Percentiles rank a stretch among this genome's conserved stretches.
These are phyloP conservation scores for Cryptocephalus primarius DNA, from an alignment of 2,888 invertebrate genomes.

Conservation along the genomic window DNA sequence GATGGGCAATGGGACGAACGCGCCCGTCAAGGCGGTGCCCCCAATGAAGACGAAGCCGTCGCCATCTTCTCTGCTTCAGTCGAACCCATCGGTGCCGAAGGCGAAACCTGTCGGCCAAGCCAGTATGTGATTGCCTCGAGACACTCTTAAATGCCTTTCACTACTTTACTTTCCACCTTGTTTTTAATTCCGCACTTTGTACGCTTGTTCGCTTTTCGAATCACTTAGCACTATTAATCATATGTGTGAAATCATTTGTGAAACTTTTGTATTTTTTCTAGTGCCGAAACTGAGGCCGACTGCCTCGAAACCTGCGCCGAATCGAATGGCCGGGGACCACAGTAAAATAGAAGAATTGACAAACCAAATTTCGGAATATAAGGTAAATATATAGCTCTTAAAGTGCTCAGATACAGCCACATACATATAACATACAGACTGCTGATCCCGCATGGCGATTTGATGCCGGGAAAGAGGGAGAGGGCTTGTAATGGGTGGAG, in stretches of 20 bases:
- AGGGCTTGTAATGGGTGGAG: too few species aligned
- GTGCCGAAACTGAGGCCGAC: slow-evolving; percentile 42
- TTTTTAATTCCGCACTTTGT: too few species aligned
- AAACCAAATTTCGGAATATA: slow-evolving; percentile 41
- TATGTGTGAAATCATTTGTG: background rate
- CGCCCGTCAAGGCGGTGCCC: slow-evolving; percentile 44
- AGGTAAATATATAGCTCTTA: slow-evolving; percentile 22
- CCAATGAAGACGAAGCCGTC: slow-evolving; percentile 37
- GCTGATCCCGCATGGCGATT: too few species aligned
- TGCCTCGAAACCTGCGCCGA: slow-evolving; percentile 28
- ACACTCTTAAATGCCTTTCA: too few species aligned
- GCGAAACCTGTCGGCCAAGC: slow-evolving; percentile 24
- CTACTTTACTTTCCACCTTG: too few species aligned
- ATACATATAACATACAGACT: too few species aligned
- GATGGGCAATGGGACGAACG: slow-evolving; percentile 64
- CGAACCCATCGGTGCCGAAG: slow-evolving; percentile 12
- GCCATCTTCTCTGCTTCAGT: slow-evolving; percentile 6
- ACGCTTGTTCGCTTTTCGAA: too few species aligned
- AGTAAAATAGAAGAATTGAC: slow-evolving; percentile 49
- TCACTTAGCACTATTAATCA: background rate
- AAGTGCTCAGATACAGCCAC: background rate
- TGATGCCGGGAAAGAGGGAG: too few species aligned
- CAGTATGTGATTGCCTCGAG: slow-evolving; percentile 24
- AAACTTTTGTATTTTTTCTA: slow-evolving; percentile 17
- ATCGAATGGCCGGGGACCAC: slow-evolving; percentile 39